phyloP scores from a whole-genome alignment of 2,888 invertebrate species.

The Xanthorhoe spadicearia region DNA sequence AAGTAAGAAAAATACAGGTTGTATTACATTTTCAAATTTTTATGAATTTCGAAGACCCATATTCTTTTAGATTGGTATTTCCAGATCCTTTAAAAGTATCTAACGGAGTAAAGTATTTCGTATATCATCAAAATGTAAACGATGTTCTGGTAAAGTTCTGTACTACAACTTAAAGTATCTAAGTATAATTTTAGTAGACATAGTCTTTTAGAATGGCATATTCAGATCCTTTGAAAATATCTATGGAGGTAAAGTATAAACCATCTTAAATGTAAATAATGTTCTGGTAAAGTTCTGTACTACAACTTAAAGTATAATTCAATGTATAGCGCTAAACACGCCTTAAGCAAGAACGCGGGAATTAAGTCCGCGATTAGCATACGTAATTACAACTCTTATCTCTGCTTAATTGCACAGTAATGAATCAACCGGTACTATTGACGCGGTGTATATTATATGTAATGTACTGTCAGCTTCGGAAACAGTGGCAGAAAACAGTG shows the following conservation, averaged over 20 bases:
- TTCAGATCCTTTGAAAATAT: too few species aligned
- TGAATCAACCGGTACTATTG: slow-evolving; percentile 71
- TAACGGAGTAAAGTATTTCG: too few species aligned
- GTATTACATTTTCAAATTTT: too few species aligned
- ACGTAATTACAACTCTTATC: slow-evolving; percentile 82
- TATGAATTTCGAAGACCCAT: too few species aligned
- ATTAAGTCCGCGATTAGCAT: slow-evolving; percentile 80
- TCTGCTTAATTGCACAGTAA: slow-evolving; percentile 78
- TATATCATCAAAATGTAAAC: not conserved
- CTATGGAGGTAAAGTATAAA: too few species aligned
- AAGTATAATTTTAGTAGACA: too few species aligned
- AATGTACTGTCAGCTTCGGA: slow-evolving; percentile 22
- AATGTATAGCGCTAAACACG: slow-evolving; percentile 14
- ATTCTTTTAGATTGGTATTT: too few species aligned
- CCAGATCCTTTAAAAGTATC: too few species aligned
- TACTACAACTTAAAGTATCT: too few species aligned
- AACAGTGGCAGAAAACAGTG: not conserved
- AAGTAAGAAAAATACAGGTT: too few species aligned
- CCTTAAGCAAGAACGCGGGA: slow-evolving; percentile 60
- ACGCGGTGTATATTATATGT: slow-evolving; percentile 50
- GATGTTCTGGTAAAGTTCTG: not conserved
- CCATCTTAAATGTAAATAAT: not conserved
- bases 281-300: not conserved
- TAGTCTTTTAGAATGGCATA: too few species aligned
- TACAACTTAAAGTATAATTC: not conserved